A percentile compares a stretch with the other conserved stretches of the same genome.
Evolutionary conservation across 2,888 invertebrate species (phyloP).

Genomic region (Boloria euphrosyne): DNA sequence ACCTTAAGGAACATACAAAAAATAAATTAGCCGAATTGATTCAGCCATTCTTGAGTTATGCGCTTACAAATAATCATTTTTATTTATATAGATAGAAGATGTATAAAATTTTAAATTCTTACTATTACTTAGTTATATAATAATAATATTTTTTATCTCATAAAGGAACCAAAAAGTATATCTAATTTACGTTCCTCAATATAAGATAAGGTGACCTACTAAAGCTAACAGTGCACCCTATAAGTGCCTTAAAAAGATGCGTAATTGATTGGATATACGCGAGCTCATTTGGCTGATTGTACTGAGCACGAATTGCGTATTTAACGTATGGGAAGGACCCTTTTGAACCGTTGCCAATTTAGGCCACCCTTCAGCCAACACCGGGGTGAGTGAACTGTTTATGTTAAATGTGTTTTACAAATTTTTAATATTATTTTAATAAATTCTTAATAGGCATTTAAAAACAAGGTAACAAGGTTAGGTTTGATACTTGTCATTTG

Average conservation of each 20-base stretch:
- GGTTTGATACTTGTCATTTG: neutral
- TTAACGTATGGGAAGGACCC: slow-evolving; percentile 78
- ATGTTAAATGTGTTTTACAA: slow-evolving; percentile 64
- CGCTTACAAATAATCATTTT: too few relatives aligned
- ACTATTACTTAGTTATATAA: too few relatives aligned
- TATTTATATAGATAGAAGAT: too few relatives aligned
- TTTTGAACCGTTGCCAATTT: slow-evolving; percentile 76
- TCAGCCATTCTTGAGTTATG: too few relatives aligned
- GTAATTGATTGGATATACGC: slow-evolving; percentile 77
- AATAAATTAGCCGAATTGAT: too few relatives aligned
- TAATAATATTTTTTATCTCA: too few relatives aligned
- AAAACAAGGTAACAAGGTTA: too few relatives aligned
- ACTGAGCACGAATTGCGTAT: slow-evolving; percentile 76
- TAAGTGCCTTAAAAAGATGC: slow-evolving; percentile 63
- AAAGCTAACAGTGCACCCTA: slow-evolving; percentile 53
- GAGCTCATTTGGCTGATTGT: slow-evolving; percentile 79
- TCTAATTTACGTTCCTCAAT: neutral
- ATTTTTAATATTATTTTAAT: slow-evolving; percentile 38
- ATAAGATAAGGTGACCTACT: slow-evolving; percentile 57
- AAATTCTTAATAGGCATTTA: neutral
- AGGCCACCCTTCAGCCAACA: slow-evolving; percentile 43
- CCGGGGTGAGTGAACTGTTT: slow-evolving; percentile 56
- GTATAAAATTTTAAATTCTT: too few relatives aligned
- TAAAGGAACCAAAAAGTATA: neutral
- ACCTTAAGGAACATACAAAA: too few relatives aligned